These are phyloP conservation scores for Chiloscyllium plagiosum DNA, from an alignment of 2,113 vertebrate species.

Conservation along the genomic window DNA sequence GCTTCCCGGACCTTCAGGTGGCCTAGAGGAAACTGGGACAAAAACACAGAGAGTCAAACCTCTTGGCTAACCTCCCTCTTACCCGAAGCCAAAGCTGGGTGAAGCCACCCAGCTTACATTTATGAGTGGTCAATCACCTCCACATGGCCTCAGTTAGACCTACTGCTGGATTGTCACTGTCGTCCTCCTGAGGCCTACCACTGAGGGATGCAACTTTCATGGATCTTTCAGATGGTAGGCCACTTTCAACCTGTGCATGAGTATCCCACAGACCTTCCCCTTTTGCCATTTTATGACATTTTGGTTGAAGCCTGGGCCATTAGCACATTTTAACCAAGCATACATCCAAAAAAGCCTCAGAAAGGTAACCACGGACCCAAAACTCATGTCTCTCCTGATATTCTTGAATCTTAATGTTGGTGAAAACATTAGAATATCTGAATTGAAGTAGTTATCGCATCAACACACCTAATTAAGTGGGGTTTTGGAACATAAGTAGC, in stretches of 20 bases:
- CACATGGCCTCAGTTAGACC: no score
- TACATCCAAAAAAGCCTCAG: background rate
- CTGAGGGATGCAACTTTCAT: background rate
- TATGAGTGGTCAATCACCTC: background rate
- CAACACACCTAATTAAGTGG: background rate
- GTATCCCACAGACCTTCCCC: background rate
- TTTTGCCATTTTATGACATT: background rate
- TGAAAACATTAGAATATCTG: background rate
- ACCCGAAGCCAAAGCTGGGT: background rate
- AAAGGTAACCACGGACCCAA: no score
- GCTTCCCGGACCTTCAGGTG: slow-evolving; percentile 67
- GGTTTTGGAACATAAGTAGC: background rate
- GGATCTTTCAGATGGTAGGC: background rate
- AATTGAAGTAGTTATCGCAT: background rate
- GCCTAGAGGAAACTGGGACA: slow-evolving; percentile 66
- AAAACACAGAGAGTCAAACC: background rate
- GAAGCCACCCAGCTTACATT: background rate
- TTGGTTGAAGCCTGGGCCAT: background rate
- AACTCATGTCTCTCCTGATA: background rate
- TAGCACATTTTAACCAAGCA: background rate
- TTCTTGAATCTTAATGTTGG: background rate
- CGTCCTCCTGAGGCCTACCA: background rate
- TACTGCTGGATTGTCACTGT: background rate
- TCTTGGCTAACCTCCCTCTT: background rate
- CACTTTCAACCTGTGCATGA: background rate